Evolutionary conservation across 2,888 invertebrate species (phyloP), one percentile per base, ranked within the genome.

Genomic region (Drosophila prolongata): DNA sequence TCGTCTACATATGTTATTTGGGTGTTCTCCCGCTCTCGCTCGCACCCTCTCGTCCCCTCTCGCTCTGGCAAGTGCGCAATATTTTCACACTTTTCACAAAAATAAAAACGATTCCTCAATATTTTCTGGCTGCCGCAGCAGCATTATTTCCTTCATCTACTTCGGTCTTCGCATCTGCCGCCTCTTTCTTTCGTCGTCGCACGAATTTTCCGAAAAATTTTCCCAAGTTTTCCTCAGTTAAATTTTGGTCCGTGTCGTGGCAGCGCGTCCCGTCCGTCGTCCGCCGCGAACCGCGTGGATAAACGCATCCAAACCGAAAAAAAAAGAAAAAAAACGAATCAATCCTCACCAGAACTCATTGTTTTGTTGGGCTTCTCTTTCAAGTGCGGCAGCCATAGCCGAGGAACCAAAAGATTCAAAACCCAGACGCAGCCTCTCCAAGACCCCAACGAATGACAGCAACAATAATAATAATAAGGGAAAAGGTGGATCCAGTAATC

Each of bases 41-140:
- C 49, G n/a, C 56, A 19, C 47, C 35, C 38, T 37, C 38, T 44
- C 27, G 14, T 19, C 42, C 64, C 27, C 49, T 64, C 55, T 46
- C 77, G 57, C 54, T 75, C 69, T 71, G 64, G 76, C 86, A 87
- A 89, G 87, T 86, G 85, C 85, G 85, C 85, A 89, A 89, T 86
- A 89, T 89, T 89, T 85, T 85, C 85, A 85, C 85, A 86, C 85
- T 86, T 85, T 89, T 77, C 86, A 85, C 86, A 83, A 74, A 89
- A 78, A 78, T 79, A 83, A 75, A 89, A 89, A 74, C 87, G 84
- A 89, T 89, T 86, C 89, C 74, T 86, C 85, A 86, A 86, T 89
- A 86, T 89, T 89, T 89, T 75, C 71, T 74, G 66, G 66, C 55
- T 44, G 65, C 74, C 58, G 67, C 64, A 44, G 47, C 67, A 46